Evolutionary conservation across 2,113 vertebrate species (phyloP).

Genomic region (Bufo bufo): DNA sequence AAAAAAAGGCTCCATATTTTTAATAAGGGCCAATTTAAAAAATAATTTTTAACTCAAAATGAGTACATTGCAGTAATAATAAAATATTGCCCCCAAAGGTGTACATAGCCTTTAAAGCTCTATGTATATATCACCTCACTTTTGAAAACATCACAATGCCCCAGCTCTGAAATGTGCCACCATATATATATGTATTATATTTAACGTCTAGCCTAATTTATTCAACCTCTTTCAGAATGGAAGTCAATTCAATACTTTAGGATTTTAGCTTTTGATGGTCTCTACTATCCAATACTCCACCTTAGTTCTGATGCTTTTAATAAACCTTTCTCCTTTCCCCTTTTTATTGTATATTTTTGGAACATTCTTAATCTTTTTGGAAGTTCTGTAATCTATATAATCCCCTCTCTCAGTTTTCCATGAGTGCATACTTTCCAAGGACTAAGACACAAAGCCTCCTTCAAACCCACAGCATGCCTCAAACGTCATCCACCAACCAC

Average conservation of each 20-base stretch:
- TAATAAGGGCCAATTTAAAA: too few species aligned
- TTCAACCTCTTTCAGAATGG: neutral
- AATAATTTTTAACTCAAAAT: too few species aligned
- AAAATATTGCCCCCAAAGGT: too few species aligned
- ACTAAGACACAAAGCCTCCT: neutral
- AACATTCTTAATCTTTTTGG: conserved; percentile 32
- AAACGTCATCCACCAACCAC: conserved; percentile 32
- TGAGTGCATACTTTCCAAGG: conserved; percentile 44
- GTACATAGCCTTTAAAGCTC: too few species aligned
- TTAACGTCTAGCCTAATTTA: neutral
- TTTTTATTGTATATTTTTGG: conserved; percentile 4
- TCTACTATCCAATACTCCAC: neutral
- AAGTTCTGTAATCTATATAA: conserved; percentile 13
- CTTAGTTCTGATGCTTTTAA: neutral
- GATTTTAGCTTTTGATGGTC: neutral
- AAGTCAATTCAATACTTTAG: neutral
- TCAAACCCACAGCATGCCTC: conserved; percentile 17
- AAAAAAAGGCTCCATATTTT: too few species aligned
- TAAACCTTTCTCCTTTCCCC: neutral
- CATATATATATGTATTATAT: neutral
- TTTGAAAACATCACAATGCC: too few species aligned
- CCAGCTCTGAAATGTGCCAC: too few species aligned
- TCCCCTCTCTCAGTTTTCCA: conserved; percentile 24
- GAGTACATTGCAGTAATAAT: too few species aligned
- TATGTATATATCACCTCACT: too few species aligned